These are phyloP conservation scores for Drosophila subsilvestris DNA, from an alignment of 2,888 invertebrate species.

Conservation along the genomic window DNA sequence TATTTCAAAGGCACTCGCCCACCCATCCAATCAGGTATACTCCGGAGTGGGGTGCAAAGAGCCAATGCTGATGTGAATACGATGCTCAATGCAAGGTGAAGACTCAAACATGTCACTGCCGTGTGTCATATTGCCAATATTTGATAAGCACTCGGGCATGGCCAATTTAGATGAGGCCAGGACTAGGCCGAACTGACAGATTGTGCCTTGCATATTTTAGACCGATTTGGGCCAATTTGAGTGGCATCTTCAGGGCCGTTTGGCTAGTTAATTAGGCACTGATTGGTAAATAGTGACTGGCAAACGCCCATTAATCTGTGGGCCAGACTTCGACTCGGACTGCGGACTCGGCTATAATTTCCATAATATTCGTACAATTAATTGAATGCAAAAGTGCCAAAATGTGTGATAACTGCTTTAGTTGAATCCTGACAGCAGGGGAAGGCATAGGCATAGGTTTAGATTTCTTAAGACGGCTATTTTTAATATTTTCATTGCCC, in stretches of 20 bases:
- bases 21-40: background rate
- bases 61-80: no score
- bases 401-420: background rate
- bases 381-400: background rate
- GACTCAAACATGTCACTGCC: constrained; percentile 32
- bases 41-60: background rate
- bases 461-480: no score
- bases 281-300: constrained; percentile 50
- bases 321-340: background rate
- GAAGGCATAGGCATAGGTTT: no score
- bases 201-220: constrained; percentile 70
- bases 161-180: constrained; percentile 25
- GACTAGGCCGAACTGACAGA: constrained; percentile 57
- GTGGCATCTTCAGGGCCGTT: constrained; percentile 64
- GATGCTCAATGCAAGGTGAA: background rate
- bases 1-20: constrained; percentile 27
- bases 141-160: constrained; percentile 47
- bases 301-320: constrained; percentile 29
- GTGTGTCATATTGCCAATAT: constrained; percentile 47
- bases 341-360: background rate
- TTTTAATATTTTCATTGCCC: background rate
- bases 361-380: background rate
- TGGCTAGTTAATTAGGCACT: constrained; percentile 70
- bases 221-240: constrained; percentile 40
- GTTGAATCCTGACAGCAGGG: no score